Base-by-base conservation (phyloP, 2,797 vertebrate species). In the Apodemus agrarius region DNA sequence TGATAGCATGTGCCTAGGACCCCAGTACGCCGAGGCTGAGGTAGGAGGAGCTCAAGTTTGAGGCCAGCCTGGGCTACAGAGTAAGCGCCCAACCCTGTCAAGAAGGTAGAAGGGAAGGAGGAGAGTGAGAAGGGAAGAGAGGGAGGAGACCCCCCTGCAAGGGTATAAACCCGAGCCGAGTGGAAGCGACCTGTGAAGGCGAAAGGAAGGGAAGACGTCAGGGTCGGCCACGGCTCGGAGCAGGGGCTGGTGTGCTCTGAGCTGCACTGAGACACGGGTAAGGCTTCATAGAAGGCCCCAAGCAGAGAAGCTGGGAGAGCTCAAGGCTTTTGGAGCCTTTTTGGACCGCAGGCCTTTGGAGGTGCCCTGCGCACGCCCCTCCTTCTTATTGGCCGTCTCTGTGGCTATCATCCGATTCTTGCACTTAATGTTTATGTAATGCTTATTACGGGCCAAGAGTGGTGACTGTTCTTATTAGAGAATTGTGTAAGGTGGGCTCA, bases 141-240 rank as follows among this genome's bases (percentile, higher is more conserved):
- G 21, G 21, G 12, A 49, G 37, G 10, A 49, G 19, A 6, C 1
- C 40, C 31, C 93, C 59, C 59, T 2, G 21, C 1, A 0, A 43
- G 54, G 19, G 2, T 29, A 22, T 12, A 22, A 37, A 1, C 40
- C 40, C 12, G 1, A 59, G 46, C 67, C 59, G 40, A 26, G 22
- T 61, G 59, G 59, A 61, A 61, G 59, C 22, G 26, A 61, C 46
- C 75, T 69, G 14, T 65, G 49, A 63, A 54, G 7, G 14, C 46
- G 1, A 2, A 10, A 26, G 75, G 10, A 59, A 34, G 10, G 24
- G 37, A 2, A 6, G 74, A 4, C 0, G 24, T 11, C 72, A 40
- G 59, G 74, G 63, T 61, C 14, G 0, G 0, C 0, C 0, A 43
- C 49, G 31, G 31, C 40, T 24, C 31, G 31, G 49, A 59, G 85